These are phyloP conservation scores for Drosophila pruinosa DNA, from an alignment of 1,140 invertebrate species.

Conservation along the genomic window DNA sequence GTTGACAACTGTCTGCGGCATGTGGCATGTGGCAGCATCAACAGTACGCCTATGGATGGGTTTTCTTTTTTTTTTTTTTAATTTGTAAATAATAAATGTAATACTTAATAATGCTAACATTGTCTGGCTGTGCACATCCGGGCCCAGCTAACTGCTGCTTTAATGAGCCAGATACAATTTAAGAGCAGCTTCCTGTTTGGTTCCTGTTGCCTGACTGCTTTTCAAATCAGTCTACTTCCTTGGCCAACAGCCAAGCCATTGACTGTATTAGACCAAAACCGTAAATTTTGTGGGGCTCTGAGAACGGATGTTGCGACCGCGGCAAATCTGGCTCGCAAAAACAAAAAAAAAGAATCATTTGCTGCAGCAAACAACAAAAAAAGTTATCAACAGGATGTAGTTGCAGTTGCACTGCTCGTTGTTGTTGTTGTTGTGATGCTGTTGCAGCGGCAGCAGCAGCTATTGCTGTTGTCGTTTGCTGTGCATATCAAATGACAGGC, in stretches of 20 bases:
- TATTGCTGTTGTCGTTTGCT: constrained; percentile 2
- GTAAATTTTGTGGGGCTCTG: constrained; percentile 70
- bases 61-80: constrained; percentile 50
- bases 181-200: constrained; percentile 75
- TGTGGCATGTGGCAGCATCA: constrained; percentile 19
- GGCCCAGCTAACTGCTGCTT: constrained; percentile 58
- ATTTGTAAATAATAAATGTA: constrained; percentile 70
- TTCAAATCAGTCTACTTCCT: constrained; percentile 80
- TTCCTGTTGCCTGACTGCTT: constrained; percentile 60
- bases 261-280: constrained; percentile 76
- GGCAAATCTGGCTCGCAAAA: not conserved
- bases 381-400: constrained; percentile 59
- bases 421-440: constrained; percentile 21
- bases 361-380: not conserved
- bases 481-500: constrained; percentile 65
- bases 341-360: constrained; percentile 3
- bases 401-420: constrained; percentile 24
- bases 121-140: constrained; percentile 71
- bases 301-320: constrained; percentile 62
- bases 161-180: constrained; percentile 76
- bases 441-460: constrained; percentile 7
- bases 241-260: constrained; percentile 61
- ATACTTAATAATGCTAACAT: constrained; percentile 51
- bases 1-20: constrained; percentile 66
- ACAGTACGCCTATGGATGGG: constrained; percentile 26